These are phyloP conservation scores for Limnothrissa miodon DNA, from an alignment of 2,113 vertebrate genomes.

Conservation along the genomic window DNA sequence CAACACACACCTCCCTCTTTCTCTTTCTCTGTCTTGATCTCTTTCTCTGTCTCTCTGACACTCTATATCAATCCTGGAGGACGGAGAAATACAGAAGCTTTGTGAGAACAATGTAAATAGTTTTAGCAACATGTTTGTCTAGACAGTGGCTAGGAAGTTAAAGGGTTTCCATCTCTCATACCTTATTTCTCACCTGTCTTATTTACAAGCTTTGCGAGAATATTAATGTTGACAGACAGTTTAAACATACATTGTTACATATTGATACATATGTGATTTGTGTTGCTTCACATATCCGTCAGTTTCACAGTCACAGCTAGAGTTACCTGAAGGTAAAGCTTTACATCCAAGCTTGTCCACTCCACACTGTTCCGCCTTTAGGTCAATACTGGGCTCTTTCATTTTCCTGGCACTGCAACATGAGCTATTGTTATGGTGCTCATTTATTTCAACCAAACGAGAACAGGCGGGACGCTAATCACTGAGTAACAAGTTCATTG, in stretches of 20 bases:
- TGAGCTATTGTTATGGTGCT: background rate
- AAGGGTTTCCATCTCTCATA: background rate
- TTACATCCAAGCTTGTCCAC: background rate
- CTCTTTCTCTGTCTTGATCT: background rate
- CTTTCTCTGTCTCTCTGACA: background rate
- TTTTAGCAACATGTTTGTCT: background rate
- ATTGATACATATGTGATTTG: background rate
- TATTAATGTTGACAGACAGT: background rate
- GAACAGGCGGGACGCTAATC: background rate
- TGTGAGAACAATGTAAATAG: slow-evolving; percentile 5
- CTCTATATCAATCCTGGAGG: background rate
- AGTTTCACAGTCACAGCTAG: background rate
- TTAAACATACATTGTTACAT: background rate
- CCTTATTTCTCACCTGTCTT: background rate
- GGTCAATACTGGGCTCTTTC: background rate
- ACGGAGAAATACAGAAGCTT: background rate
- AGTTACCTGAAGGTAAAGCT: background rate
- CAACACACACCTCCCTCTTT: background rate
- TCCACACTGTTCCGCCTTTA: background rate
- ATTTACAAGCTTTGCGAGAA: background rate
- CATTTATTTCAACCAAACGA: background rate
- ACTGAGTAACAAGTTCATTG: background rate
- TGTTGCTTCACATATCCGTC: no score
- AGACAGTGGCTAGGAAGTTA: background rate
- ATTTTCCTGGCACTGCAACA: background rate